Evolutionary conservation across 2,113 vertebrate species (phyloP).

Genomic region (Myiagra hebetior): DNA sequence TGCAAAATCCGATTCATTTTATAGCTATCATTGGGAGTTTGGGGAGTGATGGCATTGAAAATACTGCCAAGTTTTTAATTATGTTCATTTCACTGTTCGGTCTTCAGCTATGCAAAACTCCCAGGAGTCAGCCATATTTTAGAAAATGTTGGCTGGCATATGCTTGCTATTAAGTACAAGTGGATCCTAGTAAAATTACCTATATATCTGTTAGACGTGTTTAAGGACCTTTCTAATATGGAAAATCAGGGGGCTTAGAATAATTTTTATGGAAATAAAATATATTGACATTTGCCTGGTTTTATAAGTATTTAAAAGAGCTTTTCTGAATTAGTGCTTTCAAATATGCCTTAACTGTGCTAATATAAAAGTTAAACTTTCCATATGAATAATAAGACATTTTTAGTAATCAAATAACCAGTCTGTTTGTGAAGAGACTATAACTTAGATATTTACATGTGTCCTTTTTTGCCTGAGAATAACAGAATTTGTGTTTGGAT

Average conservation of each 20-base stretch:
- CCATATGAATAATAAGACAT: not conserved
- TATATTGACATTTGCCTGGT: not conserved
- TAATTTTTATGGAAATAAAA: not conserved
- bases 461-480: not conserved
- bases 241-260: not conserved
- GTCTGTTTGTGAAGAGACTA: not conserved
- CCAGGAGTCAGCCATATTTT: not conserved
- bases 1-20: not conserved
- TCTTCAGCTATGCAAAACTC: not conserved
- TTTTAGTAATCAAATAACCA: not conserved
- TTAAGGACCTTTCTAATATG: not conserved
- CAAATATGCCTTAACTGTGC: not conserved
- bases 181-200: not conserved
- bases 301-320: not conserved
- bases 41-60: not conserved
- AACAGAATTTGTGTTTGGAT: not conserved
- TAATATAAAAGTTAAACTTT: not conserved
- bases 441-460: not conserved
- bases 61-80: not conserved
- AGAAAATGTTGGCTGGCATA: not conserved
- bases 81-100: not conserved
- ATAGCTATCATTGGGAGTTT: not conserved
- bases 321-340: not conserved
- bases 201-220: not conserved
- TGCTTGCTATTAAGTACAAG: not conserved